These are phyloP conservation scores for Ara ararauna DNA, from an alignment of 2,797 vertebrate genomes.

Conservation along the genomic window DNA sequence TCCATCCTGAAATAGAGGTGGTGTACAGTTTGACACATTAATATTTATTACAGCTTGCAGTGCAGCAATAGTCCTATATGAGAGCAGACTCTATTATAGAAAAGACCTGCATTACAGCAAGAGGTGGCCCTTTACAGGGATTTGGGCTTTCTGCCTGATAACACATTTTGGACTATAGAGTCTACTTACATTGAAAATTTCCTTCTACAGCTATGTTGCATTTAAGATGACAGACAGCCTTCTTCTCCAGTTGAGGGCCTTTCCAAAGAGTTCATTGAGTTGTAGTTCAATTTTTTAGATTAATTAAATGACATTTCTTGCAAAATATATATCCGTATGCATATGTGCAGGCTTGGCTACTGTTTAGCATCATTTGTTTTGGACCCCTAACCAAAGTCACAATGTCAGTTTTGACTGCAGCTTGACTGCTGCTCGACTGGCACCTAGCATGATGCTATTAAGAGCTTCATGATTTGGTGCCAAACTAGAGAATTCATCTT, in stretches of 20 bases:
- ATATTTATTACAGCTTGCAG: conserved; percentile 67
- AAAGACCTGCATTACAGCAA: conserved; percentile 51
- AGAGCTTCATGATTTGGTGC: not conserved
- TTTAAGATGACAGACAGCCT: conserved; percentile 38
- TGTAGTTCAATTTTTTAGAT: not conserved
- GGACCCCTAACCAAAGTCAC: not conserved
- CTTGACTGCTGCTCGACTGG: not conserved
- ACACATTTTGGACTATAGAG: not conserved
- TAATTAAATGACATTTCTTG: not conserved
- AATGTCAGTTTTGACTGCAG: not conserved
- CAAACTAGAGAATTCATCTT: not conserved
- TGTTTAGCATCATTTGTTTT: not conserved
- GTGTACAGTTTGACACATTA: conserved; percentile 25
- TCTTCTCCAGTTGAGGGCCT: not conserved
- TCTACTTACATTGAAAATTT: not conserved
- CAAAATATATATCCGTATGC: not conserved
- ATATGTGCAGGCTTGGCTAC: not conserved
- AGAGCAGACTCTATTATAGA: conserved; percentile 43
- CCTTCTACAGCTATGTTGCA: not conserved
- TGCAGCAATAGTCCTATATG: conserved; percentile 26
- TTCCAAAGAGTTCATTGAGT: not conserved
- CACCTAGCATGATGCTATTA: not conserved
- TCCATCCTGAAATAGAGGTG: conserved; percentile 22
- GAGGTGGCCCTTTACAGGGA: conserved; percentile 23
- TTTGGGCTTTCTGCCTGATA: conserved; percentile 25